phyloP scores from a whole-genome alignment of 2,113 vertebrate genomes.

The Carettochelys insculpta region DNA sequence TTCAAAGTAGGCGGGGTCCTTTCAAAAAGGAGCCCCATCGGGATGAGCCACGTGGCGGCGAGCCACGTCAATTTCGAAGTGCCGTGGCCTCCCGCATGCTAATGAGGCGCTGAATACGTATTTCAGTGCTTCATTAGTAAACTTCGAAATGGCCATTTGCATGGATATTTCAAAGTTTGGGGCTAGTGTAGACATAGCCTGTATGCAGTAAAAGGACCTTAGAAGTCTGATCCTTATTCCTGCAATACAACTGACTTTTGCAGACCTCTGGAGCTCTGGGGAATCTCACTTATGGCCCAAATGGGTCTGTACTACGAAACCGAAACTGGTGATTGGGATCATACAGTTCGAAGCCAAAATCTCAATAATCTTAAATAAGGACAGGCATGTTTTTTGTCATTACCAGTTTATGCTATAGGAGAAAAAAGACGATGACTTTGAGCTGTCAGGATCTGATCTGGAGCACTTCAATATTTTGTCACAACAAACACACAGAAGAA shows the following conservation, averaged over 20 bases:
- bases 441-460: slow-evolving; percentile 7
- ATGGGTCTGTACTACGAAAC: neutral
- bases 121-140: too few relatives aligned
- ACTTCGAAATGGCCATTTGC: too few relatives aligned
- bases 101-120: too few relatives aligned
- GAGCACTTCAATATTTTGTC: neutral
- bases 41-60: too few relatives aligned
- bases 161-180: too few relatives aligned
- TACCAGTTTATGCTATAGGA: neutral
- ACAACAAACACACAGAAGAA: neutral
- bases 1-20: too few relatives aligned
- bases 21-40: too few relatives aligned
- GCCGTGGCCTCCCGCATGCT: too few relatives aligned
- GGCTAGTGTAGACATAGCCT: too few relatives aligned
- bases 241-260: neutral
- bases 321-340: neutral
- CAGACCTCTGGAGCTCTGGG: neutral
- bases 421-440: neutral
- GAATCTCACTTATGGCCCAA: neutral
- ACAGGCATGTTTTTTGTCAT: neutral
- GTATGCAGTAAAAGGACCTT: neutral
- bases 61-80: too few relatives aligned
- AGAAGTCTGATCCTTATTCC: neutral
- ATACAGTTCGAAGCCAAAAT: neutral
- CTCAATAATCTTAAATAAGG: neutral